These are phyloP conservation scores for Eupithecia dodoneata DNA, from an alignment of 2,888 invertebrate species.

Conservation along the genomic window DNA sequence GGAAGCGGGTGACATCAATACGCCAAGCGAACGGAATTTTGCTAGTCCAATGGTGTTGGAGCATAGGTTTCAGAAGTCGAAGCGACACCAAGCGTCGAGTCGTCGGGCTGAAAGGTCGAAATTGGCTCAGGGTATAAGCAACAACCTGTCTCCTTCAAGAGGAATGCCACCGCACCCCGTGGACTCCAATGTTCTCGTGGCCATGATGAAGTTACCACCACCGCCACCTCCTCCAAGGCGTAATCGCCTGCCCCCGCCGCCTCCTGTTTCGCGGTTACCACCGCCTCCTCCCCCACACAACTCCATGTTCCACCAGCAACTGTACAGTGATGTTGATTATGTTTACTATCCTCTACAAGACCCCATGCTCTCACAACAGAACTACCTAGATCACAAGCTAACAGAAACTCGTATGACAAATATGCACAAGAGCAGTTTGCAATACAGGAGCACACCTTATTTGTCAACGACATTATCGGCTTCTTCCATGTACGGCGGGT, in stretches of 20 bases:
- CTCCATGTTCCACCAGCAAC: slow-evolving; percentile 94
- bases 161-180: slow-evolving; percentile 67
- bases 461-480: slow-evolving; percentile 87
- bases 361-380: slow-evolving; percentile 94
- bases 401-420: slow-evolving; percentile 87
- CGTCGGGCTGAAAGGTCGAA: slow-evolving; percentile 86
- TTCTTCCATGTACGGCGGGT: slow-evolving; percentile 90
- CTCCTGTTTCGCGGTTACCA: slow-evolving; percentile 86
- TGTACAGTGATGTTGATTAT: slow-evolving; percentile 96
- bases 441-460: slow-evolving; percentile 93
- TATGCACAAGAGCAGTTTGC: slow-evolving; percentile 88
- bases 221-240: slow-evolving; percentile 84
- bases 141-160: slow-evolving; percentile 78
- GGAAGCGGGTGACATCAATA: slow-evolving; percentile 88
- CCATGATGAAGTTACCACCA: slow-evolving; percentile 86
- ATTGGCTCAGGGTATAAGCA: slow-evolving; percentile 78
- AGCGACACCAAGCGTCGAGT: slow-evolving; percentile 80
- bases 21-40: slow-evolving; percentile 84
- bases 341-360: slow-evolving; percentile 96
- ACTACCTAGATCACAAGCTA: slow-evolving; percentile 94
- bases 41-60: slow-evolving; percentile 80
- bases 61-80: slow-evolving; percentile 79
- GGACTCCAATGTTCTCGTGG: slow-evolving; percentile 82
- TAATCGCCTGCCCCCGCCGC: slow-evolving; percentile 88
- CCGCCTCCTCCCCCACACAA: slow-evolving; percentile 91